Evolutionary conservation across 1,140 invertebrate genomes (phyloP), one percentile per base, ranked within the genome.

Genomic region (Zaprionus gabonicus): DNA sequence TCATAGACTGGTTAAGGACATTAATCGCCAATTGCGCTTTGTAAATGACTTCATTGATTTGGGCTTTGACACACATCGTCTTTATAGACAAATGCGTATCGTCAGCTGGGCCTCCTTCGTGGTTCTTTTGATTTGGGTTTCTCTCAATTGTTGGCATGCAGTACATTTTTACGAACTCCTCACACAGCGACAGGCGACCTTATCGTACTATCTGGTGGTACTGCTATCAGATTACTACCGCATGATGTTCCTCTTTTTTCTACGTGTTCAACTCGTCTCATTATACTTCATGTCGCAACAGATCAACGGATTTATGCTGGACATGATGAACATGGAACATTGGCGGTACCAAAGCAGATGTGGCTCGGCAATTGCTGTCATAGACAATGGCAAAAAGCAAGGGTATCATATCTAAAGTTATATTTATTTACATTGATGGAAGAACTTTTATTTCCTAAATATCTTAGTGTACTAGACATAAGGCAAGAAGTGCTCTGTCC

Each of bases 81-180:
- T 81, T 4, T 53, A 56, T 66, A 64, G 62, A 13, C 63, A 64
- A 15, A 5, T 76, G 4, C 71, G 60, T 27, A 36, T 31, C 9
- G 36, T 81, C 2, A 72, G 44, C 7, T 17, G 63, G 15, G n/a
- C 0, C 4, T 71, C 62, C 4, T 38, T 27, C 7, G 31, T 36
- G 15, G 20, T 28, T 1, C 34, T 73, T 0, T 0, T 69, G 6
- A n/a, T 68, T 4, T 75, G 59, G 72, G 17, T 69, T 4, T 27
- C 15, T n/a, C 57, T 69, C 9, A 62, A 69, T n/a, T 75, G 64
- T 51, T 78, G 71, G 68, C 79, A 81, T 70, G 64, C 68, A 4
- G 55, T 75, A 10, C 58, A 69, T 36, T 81, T 78, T 46, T 81
- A 65, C 56, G 51, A 75, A n/a, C 34, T 64, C 3, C 31, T 81